Percentiles rank a stretch among this genome's conserved stretches.
phyloP scores from a whole-genome alignment of 2,113 vertebrate genomes.

The Condylura cristata region DNA sequence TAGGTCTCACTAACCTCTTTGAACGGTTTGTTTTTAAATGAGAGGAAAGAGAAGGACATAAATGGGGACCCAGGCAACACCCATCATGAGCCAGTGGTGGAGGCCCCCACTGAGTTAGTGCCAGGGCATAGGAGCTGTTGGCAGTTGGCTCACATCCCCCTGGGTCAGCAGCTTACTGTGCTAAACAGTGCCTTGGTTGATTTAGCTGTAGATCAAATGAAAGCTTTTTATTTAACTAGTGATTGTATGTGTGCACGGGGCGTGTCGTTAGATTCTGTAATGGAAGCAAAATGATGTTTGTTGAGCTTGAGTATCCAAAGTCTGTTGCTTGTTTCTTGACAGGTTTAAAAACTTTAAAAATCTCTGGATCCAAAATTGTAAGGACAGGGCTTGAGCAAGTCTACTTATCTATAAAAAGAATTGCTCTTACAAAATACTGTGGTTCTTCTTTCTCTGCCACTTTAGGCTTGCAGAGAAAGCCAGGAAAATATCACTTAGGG shows the following conservation, averaged over 20 bases:
- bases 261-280: not conserved
- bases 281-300: conserved; percentile 36
- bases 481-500: conserved; percentile 14
- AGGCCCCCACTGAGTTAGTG: not conserved
- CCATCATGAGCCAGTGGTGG: not conserved
- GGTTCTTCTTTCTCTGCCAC: conserved; percentile 28
- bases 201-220: conserved; percentile 57
- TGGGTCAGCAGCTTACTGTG: conserved; percentile 52
- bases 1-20: not conserved
- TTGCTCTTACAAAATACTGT: conserved; percentile 7
- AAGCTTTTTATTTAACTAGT: conserved; percentile 67
- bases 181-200: conserved; percentile 63
- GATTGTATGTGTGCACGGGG: not conserved
- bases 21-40: not conserved
- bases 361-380: not conserved
- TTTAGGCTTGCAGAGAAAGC: conserved; percentile 23
- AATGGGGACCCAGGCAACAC: not conserved
- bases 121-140: not conserved
- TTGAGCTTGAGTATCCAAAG: conserved; percentile 22
- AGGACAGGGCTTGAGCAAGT: not conserved
- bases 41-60: not conserved
- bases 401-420: conserved; percentile 42
- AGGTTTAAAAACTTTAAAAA: conserved; percentile 25
- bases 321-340: conserved; percentile 44
- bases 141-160: conserved; percentile 51